Percentiles rank a stretch among this genome's conserved stretches.
phyloP scores from a whole-genome alignment of 2,113 vertebrate genomes.

The Pseudopodoces humilis region DNA sequence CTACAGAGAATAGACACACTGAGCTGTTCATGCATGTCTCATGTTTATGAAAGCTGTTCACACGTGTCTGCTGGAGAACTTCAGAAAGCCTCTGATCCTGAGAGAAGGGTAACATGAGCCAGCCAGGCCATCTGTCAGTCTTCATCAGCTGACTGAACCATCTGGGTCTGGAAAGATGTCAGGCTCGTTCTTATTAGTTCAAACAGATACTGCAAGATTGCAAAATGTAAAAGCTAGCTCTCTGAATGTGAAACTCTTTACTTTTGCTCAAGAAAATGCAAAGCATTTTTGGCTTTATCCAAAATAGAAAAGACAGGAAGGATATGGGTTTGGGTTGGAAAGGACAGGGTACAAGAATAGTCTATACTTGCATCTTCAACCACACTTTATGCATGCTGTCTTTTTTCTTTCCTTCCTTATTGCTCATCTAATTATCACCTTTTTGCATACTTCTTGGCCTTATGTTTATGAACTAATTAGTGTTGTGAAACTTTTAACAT shows the following conservation, averaged over 20 bases:
- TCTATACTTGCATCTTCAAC: neutral
- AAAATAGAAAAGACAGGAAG: neutral
- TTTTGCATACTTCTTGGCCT: neutral
- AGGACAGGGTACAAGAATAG: neutral
- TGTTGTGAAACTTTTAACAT: neutral
- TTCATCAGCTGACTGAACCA: neutral
- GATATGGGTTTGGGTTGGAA: neutral
- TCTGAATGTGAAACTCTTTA: neutral
- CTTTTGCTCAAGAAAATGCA: neutral
- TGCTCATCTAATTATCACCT: neutral
- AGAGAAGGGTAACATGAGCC: neutral
- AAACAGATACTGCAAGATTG: neutral
- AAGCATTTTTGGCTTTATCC: neutral
- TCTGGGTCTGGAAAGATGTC: neutral
- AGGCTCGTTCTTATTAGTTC: neutral
- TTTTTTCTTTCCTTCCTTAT: neutral
- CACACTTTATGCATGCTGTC: neutral
- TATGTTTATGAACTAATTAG: neutral
- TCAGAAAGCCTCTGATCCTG: neutral
- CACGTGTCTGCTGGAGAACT: neutral
- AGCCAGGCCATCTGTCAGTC: neutral
- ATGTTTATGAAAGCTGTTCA: neutral
- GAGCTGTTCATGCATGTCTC: neutral
- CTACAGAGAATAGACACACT: neutral
- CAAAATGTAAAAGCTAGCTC: neutral